phyloP scores from a whole-genome alignment of 2,888 invertebrate species.

The Hoplodrina blanda region DNA sequence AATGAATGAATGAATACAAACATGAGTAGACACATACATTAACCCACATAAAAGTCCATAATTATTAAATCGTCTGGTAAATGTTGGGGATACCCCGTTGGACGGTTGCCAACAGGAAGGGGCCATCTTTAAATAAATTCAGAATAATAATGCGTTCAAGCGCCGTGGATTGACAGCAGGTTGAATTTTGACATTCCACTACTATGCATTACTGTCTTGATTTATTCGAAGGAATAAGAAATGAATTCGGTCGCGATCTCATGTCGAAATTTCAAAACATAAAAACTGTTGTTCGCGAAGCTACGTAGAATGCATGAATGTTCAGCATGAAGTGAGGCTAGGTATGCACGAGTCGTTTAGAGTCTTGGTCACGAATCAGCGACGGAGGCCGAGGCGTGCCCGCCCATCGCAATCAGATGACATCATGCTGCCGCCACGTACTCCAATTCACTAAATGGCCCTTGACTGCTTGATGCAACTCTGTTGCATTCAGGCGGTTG shows the following conservation, averaged over 20 bases:
- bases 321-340: conserved; percentile 74
- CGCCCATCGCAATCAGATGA: conserved; percentile 84
- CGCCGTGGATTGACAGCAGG: conserved; percentile 71
- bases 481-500: conserved; percentile 52
- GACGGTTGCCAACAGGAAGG: conserved; percentile 87
- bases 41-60: conserved; percentile 83
- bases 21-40: conserved; percentile 76
- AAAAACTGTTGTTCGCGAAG: conserved; percentile 66
- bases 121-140: conserved; percentile 86
- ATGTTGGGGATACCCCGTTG: conserved; percentile 88
- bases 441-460: conserved; percentile 68
- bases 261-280: conserved; percentile 48
- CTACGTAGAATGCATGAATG: conserved; percentile 69
- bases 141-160: conserved; percentile 80
- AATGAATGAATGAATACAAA: conserved; percentile 74
- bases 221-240: conserved; percentile 33
- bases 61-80: conserved; percentile 88
- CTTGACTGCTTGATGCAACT: conserved; percentile 63
- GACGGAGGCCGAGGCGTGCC: conserved; percentile 77
- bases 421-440: conserved; percentile 77
- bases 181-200: conserved; percentile 65
- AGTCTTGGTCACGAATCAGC: conserved; percentile 79
- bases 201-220: conserved; percentile 38
- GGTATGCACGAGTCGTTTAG: conserved; percentile 78
- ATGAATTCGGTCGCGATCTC: conserved; percentile 35